Conservation (phyloP, 2,797 vertebrate species). For the Molossus alvarezi region DNA sequence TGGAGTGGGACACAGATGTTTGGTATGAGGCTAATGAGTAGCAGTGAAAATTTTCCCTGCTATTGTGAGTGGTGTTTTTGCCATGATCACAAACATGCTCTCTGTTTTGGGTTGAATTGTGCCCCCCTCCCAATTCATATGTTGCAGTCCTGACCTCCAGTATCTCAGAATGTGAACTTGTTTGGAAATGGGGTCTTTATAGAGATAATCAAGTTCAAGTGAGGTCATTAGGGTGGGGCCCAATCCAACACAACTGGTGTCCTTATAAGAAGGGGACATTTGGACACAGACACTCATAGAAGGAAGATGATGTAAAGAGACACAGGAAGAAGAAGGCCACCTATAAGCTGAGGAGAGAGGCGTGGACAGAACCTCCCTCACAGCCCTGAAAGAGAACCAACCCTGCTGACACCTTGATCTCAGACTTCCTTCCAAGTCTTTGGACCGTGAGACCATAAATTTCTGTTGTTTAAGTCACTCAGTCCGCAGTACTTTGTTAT, state of each 20-base stretch:
- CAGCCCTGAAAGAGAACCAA: neutral
- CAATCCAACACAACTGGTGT: neutral
- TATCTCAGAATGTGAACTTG: neutral
- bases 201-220: constrained; percentile 9
- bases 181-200: constrained; percentile 13
- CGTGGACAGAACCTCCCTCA: neutral
- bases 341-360: neutral
- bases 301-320: neutral
- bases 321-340: neutral
- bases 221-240: neutral
- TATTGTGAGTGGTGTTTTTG: neutral
- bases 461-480: neutral
- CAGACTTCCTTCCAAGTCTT: constrained; percentile 7
- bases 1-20: neutral
- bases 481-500: neutral
- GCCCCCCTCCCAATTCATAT: neutral
- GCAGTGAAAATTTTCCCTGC: neutral
- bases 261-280: neutral
- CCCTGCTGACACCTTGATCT: neutral
- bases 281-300: neutral
- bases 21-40: neutral
- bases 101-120: neutral
- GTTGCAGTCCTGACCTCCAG: neutral
- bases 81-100: neutral
- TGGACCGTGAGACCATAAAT: neutral